Evolutionary conservation across 2,113 vertebrate genomes (phyloP), one percentile per base, ranked within the genome.

Genomic region (Brachypodius melanocephalos): DNA sequence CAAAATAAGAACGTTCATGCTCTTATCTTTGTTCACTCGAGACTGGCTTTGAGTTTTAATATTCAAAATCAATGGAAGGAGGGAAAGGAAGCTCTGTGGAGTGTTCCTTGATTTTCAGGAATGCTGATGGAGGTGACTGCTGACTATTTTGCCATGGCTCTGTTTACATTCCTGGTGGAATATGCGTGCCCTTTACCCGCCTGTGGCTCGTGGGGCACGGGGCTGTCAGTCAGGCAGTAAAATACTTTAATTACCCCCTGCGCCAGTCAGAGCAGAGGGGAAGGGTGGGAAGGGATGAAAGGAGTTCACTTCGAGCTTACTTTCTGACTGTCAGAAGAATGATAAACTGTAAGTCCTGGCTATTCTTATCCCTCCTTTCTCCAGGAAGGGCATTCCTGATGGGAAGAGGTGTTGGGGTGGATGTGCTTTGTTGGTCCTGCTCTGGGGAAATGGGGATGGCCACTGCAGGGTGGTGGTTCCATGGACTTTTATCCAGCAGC

Each of bases 151-250:
- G 78, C 68, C 49, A 17, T 65, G 40, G 15, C 58, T 94, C n/a
- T 93, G 45, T 93, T 95, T 49, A 20, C 85, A 89, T 89, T 94
- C 67, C 80, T 52, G 58, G 79, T 55, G 71, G 94, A 72, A 77
- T 90, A 85, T 49, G n/a, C 2, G 0, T 74, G 80, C 51, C 82
- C 90, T 91, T 89, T 81, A 49, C 36, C 28, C 42, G 67, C 69
- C 62, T 82, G 63, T 68, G 78, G 76, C 83, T 93, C 16, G 7
- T 45, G 51, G 68, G 87, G 76, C 46, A 10, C 51, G 10, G 57
- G 59, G 43, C 91, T 90, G 83, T 77, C 89, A 85, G 42, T 94
- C 46, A 54, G 68, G 55, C 77, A 75, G 48, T 85, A 89, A 95
- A 91, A 92, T 84, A 66, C 54, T 93, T 96, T 66, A 69, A 90